Evolutionary conservation across 2,797 vertebrate genomes (phyloP), one percentile per base, ranked within the genome.

Genomic region (Gobio occitaniae): DNA sequence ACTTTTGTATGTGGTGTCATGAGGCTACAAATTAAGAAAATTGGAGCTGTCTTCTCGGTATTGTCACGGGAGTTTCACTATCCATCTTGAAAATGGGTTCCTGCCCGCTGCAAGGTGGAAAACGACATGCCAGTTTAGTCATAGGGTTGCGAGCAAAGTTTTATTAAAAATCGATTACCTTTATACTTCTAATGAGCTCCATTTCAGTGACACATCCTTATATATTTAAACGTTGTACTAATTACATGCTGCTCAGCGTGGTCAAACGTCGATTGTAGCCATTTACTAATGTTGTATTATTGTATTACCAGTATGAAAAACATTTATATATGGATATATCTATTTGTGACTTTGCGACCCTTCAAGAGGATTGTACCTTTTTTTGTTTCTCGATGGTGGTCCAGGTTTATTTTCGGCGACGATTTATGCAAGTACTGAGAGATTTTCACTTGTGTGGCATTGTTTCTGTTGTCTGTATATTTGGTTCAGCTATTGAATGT

Each of bases 261-360:
- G 90, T 93, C 80, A 74, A 90, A 90, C 94, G 93, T 94, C 89
- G 92, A 89, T 91, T 94, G 93, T 95, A 93, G 93, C 93, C 94
- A 93, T 95, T 94, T 94, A 95, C 92, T 94, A 95, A 94, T 94
- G 93, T 94, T 94, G 93, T 94, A 94, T 93, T 94, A 95, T 94
- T 94, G 94, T 94, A 94, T 93, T 94, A 93, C 92, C 88, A 92
- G 91, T 93, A 93, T 94, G 89, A 91, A 93, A 91, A 87, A 91
- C 87, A 93, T 94, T 94, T 95, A 92, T 94, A 94, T 93, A 93
- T 93, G 90, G 93, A 92, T 93, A 94, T 94, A 93, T 93, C 91
- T 93, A 94, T 94, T 93, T 94, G 94, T 94, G 93, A 94, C 87
- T 94, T 91, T 93, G 93, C 94, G 93, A 93, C 92, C 93, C 92